These are phyloP conservation scores for Meteorus sp. DNA, from an alignment of 1,140 invertebrate species.

Conservation along the genomic window DNA sequence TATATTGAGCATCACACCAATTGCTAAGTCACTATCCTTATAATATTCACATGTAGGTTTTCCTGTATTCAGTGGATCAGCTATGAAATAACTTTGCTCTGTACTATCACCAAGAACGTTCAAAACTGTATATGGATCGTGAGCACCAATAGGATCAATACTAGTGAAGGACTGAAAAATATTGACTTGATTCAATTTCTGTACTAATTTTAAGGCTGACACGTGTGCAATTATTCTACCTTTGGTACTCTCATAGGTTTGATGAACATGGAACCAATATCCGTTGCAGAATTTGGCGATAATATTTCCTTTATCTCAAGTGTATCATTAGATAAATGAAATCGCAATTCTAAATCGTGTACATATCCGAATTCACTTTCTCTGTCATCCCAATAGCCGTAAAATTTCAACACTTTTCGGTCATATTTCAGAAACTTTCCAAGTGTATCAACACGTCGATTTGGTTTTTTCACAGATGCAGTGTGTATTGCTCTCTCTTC, in stretches of 20 bases:
- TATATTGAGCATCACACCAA: conserved; percentile 78
- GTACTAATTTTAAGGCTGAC: neutral
- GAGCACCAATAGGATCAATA: conserved; percentile 64
- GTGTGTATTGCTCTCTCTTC: conserved; percentile 33
- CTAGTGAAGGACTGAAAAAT: conserved; percentile 47
- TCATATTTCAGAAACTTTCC: conserved; percentile 78
- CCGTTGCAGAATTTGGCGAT: conserved; percentile 68
- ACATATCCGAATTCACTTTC: conserved; percentile 71
- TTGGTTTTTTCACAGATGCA: conserved; percentile 61
- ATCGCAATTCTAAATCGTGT: conserved; percentile 76
- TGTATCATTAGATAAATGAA: conserved; percentile 86
- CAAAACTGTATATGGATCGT: conserved; percentile 65
- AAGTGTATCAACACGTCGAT: conserved; percentile 59
- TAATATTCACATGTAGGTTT: conserved; percentile 64
- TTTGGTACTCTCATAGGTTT: conserved; percentile 79
- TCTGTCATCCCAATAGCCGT: conserved; percentile 88
- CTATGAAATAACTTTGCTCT: conserved; percentile 64
- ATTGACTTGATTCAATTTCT: neutral
- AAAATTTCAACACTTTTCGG: conserved; percentile 78
- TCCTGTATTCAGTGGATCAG: conserved; percentile 63
- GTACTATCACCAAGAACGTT: conserved; percentile 70
- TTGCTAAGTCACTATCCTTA: conserved; percentile 73
- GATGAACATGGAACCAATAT: conserved; percentile 72
- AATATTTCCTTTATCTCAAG: conserved; percentile 83
- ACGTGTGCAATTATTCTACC: conserved; percentile 49